Evolutionary conservation across 2,888 invertebrate genomes (phyloP), one percentile per base, ranked within the genome.

Genomic region (Oxyteleia sp.): DNA sequence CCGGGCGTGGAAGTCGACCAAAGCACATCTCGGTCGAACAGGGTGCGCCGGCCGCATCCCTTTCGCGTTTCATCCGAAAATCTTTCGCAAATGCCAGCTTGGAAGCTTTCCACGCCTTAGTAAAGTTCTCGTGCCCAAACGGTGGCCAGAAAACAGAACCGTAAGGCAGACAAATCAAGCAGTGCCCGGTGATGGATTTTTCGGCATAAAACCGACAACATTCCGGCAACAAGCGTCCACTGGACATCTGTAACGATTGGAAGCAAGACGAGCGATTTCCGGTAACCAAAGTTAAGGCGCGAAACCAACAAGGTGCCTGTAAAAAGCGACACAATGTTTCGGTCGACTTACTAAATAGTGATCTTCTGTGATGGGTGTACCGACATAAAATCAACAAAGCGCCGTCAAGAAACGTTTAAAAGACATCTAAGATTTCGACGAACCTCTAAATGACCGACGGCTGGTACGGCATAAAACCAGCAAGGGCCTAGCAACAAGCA

Each of bases 1-100:
- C 72, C 89, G 91, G 89, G 91, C 90, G 90, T 91, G 69, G 55
- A 57, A 57, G 69, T 66, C 76, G 82, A 86, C 85, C 80, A 84
- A 84, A 88, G 85, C 85, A 57, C 63, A 64, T 68, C 74, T 59
- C 71, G 59, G 74, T 63, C 15, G 63, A 63, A 55, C 20, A 74
- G 74, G 74, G 74, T 76, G 64, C 69, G 69, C 78, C 69, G 74
- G 68, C 29, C 55, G 55, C 71, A 59, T 71, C 43, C 59, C 57
- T 69, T 45, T 69, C 57, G 55, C 57, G 45, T 57, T 16, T 16
- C 32, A 29, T 35, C 45, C 38, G 11, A 55, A 69, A 35, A 45
- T 18, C 18, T 45, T 8, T 16, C 29, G 5, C 15, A 43, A 43
- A 49, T 35, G 10, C 10, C 10, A 10, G 10, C 1, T 32, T 8